phyloP scores from a whole-genome alignment of 2,113 vertebrate species.

The Uropsilus gracilis region DNA sequence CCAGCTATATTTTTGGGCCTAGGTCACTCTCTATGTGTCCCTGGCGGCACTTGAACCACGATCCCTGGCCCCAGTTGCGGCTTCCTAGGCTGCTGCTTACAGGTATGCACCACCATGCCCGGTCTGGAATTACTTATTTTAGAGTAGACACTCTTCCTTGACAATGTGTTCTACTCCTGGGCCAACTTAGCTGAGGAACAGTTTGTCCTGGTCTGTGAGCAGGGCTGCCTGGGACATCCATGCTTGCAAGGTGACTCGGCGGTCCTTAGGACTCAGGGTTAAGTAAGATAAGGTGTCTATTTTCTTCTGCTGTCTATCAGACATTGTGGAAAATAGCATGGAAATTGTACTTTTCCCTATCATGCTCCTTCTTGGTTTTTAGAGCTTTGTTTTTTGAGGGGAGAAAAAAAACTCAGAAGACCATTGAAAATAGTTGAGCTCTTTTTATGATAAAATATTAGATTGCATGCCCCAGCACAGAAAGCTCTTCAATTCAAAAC shows the following conservation, averaged over 20 bases:
- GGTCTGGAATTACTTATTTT: no score
- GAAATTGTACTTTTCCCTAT: background rate
- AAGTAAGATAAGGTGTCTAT: background rate
- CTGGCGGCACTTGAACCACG: no score
- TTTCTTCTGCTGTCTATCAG: background rate
- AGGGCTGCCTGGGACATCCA: background rate
- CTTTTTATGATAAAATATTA: background rate
- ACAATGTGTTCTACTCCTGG: background rate
- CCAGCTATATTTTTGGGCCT: no score
- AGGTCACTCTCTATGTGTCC: no score
- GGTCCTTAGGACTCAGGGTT: background rate
- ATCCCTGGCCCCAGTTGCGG: no score
- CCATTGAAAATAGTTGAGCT: background rate
- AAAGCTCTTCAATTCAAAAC: background rate
- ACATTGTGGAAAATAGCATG: background rate
- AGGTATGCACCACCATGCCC: no score
- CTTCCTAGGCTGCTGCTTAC: no score
- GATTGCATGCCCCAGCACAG: background rate
- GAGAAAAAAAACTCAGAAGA: background rate
- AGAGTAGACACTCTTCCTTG: background rate
- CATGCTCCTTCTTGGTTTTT: background rate
- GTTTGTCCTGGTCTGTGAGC: background rate
- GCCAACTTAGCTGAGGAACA: background rate
- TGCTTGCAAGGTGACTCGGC: fast-evolving
- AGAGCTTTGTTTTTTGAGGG: background rate